Evolutionary conservation across 1,140 invertebrate species (phyloP).

Genomic region (Bombus pyrosoma): DNA sequence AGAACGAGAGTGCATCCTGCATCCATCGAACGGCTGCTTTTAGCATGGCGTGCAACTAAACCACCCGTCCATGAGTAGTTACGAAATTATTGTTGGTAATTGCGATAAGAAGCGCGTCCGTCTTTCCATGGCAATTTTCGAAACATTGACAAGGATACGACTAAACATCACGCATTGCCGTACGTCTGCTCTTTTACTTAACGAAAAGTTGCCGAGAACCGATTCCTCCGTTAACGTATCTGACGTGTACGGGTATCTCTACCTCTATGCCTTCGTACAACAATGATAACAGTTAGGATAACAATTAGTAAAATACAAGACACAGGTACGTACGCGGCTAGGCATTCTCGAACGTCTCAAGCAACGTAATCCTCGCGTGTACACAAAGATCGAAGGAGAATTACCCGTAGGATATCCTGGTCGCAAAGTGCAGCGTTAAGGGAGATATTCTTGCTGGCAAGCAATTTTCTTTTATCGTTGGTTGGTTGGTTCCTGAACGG

Average conservation of each 20-base stretch:
- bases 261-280: background rate
- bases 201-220: background rate
- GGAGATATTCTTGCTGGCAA: constrained; percentile 17
- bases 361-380: constrained; percentile 21
- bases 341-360: background rate
- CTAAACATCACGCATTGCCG: background rate
- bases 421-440: constrained; percentile 39
- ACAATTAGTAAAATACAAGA: background rate
- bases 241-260: background rate
- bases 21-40: constrained; percentile 53
- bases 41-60: constrained; percentile 40
- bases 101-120: constrained; percentile 39
- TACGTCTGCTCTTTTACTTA: background rate
- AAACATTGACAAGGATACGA: constrained; percentile 23
- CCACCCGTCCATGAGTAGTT: constrained; percentile 36
- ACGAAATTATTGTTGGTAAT: constrained; percentile 51
- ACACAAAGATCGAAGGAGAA: constrained; percentile 7
- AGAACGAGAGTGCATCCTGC: constrained; percentile 45
- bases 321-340: background rate
- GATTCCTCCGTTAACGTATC: background rate
- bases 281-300: background rate
- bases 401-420: constrained; percentile 23
- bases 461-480: constrained; percentile 38
- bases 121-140: constrained; percentile 37
- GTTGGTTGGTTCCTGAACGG: background rate